These are phyloP conservation scores for Actinia equina DNA, from an alignment of 64 coral and sea anemone genomes.

Conservation along the genomic window DNA sequence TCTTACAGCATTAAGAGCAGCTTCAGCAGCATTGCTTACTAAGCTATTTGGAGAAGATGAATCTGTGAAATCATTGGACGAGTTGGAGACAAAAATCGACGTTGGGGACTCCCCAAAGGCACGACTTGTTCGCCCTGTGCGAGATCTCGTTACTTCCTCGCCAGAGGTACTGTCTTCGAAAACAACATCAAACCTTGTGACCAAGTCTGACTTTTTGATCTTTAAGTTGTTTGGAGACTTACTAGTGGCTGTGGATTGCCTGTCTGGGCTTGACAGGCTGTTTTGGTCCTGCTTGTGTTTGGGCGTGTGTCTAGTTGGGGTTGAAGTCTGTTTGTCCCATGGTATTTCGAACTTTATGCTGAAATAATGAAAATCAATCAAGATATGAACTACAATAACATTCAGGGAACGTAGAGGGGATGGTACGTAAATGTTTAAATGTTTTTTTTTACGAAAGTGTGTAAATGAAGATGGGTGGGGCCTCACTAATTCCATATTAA, in stretches of 20 bases:
- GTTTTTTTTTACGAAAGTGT: no score
- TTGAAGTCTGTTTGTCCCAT: constrained; percentile 2
- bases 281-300: background rate
- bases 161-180: constrained; percentile 87
- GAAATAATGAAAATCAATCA: background rate
- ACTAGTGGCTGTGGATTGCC: background rate
- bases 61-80: constrained; percentile 2
- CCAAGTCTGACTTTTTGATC: constrained; percentile 52
- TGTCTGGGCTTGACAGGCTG: background rate
- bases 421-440: no score
- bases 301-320: background rate
- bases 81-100: constrained; percentile 23
- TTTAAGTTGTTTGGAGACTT: constrained; percentile 21
- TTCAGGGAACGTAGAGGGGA: no score
- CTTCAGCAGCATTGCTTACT: constrained; percentile 42
- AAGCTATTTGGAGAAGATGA: constrained; percentile 29
- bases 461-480: no score
- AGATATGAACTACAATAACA: no score
- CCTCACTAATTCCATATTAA: no score
- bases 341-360: constrained; percentile 29
- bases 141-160: constrained; percentile 50
- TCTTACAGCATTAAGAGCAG: constrained; percentile 52
- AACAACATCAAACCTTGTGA: constrained; percentile 77
- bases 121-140: constrained; percentile 51
- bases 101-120: constrained; percentile 29